Evolutionary conservation across 92 coral and sea anemone species (phyloP), one percentile per base, ranked within the genome.

Genomic region (Pocillopora meandrina): DNA sequence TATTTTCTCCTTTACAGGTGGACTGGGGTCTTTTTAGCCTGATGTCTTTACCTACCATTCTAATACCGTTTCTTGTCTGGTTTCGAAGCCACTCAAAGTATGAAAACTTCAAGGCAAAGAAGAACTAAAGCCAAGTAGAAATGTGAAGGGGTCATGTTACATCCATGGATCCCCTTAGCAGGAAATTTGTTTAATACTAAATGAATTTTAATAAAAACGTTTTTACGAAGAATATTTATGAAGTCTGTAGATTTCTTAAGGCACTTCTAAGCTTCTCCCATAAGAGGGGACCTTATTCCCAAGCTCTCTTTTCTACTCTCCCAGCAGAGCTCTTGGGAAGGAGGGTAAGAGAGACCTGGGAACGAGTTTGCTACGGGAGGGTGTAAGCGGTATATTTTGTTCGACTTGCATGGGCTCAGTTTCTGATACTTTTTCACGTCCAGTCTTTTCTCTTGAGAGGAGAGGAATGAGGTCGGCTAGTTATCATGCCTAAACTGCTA

Each of bases 1-100:
- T 47, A n/a, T 33, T 42, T 55, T 59, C 61, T 49, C 42, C 34
- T 77, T 67, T 60, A 19, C 76, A 96, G 99, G 91, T 96, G 56
- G 99, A 96, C 83, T 96, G 99, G 99, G 99, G 99, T 88, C 90
- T 96, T 42, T 96, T 96, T 82, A 92, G 93, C 47, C 86, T 96
- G 80, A 94, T 96, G 99, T 92, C 97, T 33, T 63, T 96, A 11
- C 99, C 99, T 42, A 94, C 98, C 52, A 91, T 96, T 74, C 88
- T 96, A 12, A 78, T 96, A 16, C 99, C 99, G 12, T 90, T 94
- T 75, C 78, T 91, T 72, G 92, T 96, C 89, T 96, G 99, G 99
- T 96, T 89, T 70, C 90, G 94, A 74, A 96, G 98, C 62, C 98
- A 94, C 86, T 91, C 95, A 72, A 96, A 94, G 76, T 96, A 96